Evolutionary conservation across 2,888 invertebrate genomes (phyloP).

Genomic region (Horisme vitalbata): DNA sequence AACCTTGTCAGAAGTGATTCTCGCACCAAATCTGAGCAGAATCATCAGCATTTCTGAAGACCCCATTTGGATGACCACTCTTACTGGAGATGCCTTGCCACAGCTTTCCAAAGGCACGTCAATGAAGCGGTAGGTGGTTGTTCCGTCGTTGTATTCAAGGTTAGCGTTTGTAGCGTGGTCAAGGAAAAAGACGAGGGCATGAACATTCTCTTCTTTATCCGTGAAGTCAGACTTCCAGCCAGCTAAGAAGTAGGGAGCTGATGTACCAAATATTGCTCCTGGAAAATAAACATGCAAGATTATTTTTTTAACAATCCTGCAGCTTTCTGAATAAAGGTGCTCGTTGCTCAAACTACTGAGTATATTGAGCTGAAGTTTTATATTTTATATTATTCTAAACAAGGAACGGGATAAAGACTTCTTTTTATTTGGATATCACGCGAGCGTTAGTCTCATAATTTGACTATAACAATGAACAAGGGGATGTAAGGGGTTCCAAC

Average conservation of each 20-base stretch:
- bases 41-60: constrained; percentile 89
- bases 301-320: too few species aligned
- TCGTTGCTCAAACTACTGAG: too few species aligned
- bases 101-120: constrained; percentile 93
- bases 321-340: too few species aligned
- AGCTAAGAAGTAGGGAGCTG: constrained; percentile 91
- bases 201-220: constrained; percentile 89
- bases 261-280: constrained; percentile 91
- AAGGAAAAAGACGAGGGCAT: constrained; percentile 89
- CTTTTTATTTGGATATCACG: too few species aligned
- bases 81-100: constrained; percentile 87
- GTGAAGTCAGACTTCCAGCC: constrained; percentile 94
- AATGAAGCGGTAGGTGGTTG: constrained; percentile 82
- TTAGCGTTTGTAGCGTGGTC: constrained; percentile 88
- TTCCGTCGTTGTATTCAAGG: constrained; percentile 78
- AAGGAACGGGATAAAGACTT: too few species aligned
- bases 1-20: constrained; percentile 81
- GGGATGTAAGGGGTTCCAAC: too few species aligned
- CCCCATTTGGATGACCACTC: constrained; percentile 89
- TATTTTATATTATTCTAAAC: too few species aligned
- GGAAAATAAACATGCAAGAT: constrained; percentile 77
- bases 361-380: too few species aligned
- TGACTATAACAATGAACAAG: too few species aligned
- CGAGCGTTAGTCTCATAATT: too few species aligned
- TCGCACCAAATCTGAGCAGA: constrained; percentile 88